Percentiles rank a stretch among this genome's conserved stretches.
Conservation (phyloP, 2,888 invertebrate genomes). For the Aleiodes leptofemur region DNA sequence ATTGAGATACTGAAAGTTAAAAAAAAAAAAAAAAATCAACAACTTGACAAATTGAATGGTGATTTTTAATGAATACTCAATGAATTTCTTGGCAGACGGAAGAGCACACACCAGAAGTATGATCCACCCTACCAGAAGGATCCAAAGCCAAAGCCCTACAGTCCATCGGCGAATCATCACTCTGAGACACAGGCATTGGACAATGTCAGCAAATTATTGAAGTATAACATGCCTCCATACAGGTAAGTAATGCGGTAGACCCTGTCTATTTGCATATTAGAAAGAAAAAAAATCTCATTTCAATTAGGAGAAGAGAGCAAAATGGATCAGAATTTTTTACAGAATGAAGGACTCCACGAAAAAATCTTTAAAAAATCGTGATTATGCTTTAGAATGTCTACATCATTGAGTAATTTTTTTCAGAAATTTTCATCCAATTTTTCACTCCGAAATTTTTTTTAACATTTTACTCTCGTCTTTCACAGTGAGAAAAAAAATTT, state of each 20-base stretch:
- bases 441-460: too few species aligned
- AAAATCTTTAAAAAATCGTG: conserved; percentile 15
- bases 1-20: neutral
- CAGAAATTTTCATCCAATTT: too few species aligned
- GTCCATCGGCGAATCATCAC: conserved; percentile 82
- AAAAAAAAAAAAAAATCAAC: neutral
- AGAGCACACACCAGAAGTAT: conserved; percentile 92
- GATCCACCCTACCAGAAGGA: conserved; percentile 92
- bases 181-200: conserved; percentile 89
- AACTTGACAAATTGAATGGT: conserved; percentile 28
- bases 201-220: conserved; percentile 88
- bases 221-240: conserved; percentile 86
- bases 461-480: too few species aligned
- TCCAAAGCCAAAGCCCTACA: conserved; percentile 85
- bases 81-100: conserved; percentile 80
- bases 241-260: conserved; percentile 77
- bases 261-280: too few species aligned
- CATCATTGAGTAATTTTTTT: too few species aligned
- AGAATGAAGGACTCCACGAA: too few species aligned
- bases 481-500: too few species aligned
- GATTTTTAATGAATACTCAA: conserved; percentile 42
- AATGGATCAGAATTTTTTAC: conserved; percentile 44
- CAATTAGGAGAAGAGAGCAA: too few species aligned
- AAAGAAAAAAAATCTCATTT: too few species aligned
- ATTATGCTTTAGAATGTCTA: too few species aligned